Conservation (phyloP, 1,140 invertebrate species). For the Atopsyche davidsoni region DNA sequence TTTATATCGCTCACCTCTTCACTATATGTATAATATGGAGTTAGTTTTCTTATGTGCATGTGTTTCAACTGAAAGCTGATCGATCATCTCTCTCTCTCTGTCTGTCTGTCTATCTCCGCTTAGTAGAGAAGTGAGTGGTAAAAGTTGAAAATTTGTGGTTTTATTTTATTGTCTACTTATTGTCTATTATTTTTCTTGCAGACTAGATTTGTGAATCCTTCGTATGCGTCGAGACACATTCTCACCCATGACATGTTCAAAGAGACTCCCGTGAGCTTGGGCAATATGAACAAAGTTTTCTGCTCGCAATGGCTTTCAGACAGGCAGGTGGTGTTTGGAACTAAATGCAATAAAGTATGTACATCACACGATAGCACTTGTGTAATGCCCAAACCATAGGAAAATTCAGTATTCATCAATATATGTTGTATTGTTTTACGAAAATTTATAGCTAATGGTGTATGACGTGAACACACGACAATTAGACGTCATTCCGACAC, state of each 20-base stretch:
- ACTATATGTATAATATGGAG: too few relatives aligned
- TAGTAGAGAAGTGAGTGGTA: too few relatives aligned
- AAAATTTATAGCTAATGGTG: constrained; percentile 64
- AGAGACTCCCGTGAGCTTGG: constrained; percentile 73
- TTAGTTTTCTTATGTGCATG: too few relatives aligned
- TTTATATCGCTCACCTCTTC: constrained; percentile 1
- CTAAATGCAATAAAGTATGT: constrained; percentile 91
- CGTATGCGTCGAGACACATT: constrained; percentile 79
- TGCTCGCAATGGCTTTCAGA: constrained; percentile 94
- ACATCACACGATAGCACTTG: too few relatives aligned
- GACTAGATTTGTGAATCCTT: constrained; percentile 61
- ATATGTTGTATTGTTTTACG: background rate
- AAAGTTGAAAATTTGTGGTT: too few relatives aligned
- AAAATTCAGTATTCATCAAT: background rate
- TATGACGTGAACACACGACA: constrained; percentile 73
- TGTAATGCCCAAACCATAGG: too few relatives aligned
- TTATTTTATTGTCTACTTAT: too few relatives aligned
- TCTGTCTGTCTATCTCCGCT: too few relatives aligned
- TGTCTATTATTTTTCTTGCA: constrained; percentile 30
- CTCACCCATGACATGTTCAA: constrained; percentile 82
- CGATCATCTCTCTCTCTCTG: too few relatives aligned
- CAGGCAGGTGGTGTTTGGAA: constrained; percentile 90
- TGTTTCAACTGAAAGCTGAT: too few relatives aligned
- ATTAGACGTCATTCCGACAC: constrained; percentile 79
- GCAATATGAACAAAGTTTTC: constrained; percentile 93